These are phyloP conservation scores for Ciona savignyi DNA, from an alignment of 23 tunicate genomes.

Conservation along the genomic window DNA sequence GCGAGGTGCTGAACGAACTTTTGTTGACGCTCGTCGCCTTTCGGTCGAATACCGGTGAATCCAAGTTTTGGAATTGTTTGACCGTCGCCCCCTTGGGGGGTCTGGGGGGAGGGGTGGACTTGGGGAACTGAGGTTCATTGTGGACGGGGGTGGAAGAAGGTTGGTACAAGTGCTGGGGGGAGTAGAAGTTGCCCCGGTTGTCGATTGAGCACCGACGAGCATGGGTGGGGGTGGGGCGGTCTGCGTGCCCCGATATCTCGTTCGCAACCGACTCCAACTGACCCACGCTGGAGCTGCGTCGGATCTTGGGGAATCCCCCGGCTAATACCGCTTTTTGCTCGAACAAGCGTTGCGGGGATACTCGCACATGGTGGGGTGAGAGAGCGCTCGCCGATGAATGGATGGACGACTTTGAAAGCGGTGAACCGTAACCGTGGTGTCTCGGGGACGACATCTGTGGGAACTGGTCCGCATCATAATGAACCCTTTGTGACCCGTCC, in stretches of 20 bases:
- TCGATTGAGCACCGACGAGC: constrained; percentile 45
- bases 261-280: constrained; percentile 51
- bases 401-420: constrained; percentile 5
- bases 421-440: constrained; percentile 11
- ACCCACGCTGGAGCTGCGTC: constrained; percentile 60
- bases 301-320: constrained; percentile 12
- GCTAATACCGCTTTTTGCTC: neutral
- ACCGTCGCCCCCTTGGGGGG: constrained; percentile 58
- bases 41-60: too few species aligned
- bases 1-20: too few species aligned
- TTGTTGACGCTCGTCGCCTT: too few species aligned
- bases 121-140: constrained; percentile 7
- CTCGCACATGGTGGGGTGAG: constrained; percentile 12
- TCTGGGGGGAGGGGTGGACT: constrained; percentile 45
- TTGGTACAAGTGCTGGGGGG: neutral
- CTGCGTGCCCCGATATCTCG: constrained; percentile 30
- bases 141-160: neutral
- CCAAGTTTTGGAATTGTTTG: constrained; percentile 15
- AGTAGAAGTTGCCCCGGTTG: constrained; percentile 3
- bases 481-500: neutral
- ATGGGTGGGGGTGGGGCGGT: constrained; percentile 6
- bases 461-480: neutral
- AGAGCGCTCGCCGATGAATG: constrained; percentile 32
- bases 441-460: neutral
- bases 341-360: constrained; percentile 8